Base-by-base conservation (phyloP, 2,797 vertebrate genomes). In the Xiphophorus birchmanni region DNA sequence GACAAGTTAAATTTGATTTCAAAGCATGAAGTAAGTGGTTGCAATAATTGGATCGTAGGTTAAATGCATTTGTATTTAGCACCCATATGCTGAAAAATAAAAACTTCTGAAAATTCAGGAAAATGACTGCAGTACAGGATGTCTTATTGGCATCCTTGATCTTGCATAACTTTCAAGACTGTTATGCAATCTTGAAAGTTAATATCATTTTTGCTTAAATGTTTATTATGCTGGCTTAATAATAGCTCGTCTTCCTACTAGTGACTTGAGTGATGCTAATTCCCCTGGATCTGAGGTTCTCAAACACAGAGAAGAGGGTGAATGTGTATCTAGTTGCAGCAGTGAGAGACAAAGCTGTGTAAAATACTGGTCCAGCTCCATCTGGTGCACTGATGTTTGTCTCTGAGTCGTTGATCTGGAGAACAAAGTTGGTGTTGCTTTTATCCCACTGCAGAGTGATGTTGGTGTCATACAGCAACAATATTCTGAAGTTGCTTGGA, bases 381-480 rank as follows among this genome's bases (percentile, higher is more conserved):
- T 6, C 32, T 37, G 60, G 60, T 37, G 60, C 15, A 0, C 32
- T 65, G 60, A 65, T 65, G 13, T 17, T 65, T 65, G 15, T 65
- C 32, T 65, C 60, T 65, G 60, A 9, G 15, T 17, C 60, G 18
- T 65, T 65, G 8, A 37, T 9, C 60, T 37, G 60, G 60, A 65
- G 60, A 37, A 87, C 0, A n/a, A 63, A 82, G 40, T 0, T 73
- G 74, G n/a, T 15, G 60, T 37, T 77, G 18, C 75, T 1, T 50
- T 35, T 58, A 29, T 77, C 81, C 89, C 92, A 92, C 74, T 89
- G 76, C 47, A 56, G 40, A 73, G 0, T 26, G 42, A 80, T 72
- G 58, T 5, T 40, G 21, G n/a, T 77, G 52, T 72, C 44, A 47
- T 37, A 63, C 5, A 32, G 18, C 50, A 52, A 11, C 0, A 0